These are phyloP conservation scores for Rynchops niger DNA, from an alignment of 2,113 vertebrate species.

Conservation along the genomic window DNA sequence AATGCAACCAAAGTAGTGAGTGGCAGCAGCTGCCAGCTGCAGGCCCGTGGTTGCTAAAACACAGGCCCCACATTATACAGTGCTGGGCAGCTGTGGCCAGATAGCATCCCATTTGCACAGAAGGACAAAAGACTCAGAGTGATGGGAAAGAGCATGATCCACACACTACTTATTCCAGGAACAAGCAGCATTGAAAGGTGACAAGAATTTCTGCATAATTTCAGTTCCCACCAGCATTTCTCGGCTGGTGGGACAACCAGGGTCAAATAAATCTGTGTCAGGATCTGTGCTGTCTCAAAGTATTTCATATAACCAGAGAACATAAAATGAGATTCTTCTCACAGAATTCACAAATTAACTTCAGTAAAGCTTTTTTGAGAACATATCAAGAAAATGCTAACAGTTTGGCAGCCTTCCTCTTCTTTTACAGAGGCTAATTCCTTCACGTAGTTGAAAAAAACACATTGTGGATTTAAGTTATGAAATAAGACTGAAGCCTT, in stretches of 20 bases:
- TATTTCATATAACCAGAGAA: constrained; percentile 28
- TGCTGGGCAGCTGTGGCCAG: neutral
- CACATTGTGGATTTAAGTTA: neutral
- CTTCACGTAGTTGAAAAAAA: neutral
- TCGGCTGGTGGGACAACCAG: neutral
- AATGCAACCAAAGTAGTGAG: neutral
- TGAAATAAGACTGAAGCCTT: neutral
- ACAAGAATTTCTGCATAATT: neutral
- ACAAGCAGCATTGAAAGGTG: neutral
- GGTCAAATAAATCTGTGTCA: constrained; percentile 8
- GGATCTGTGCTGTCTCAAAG: constrained; percentile 33
- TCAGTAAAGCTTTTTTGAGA: constrained; percentile 24
- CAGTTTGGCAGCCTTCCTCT: constrained; percentile 6
- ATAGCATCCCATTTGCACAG: neutral
- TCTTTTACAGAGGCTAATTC: constrained; percentile 32
- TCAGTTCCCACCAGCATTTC: neutral
- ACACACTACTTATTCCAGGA: neutral
- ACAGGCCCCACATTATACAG: accelerated
- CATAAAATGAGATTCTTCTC: constrained; percentile 2
- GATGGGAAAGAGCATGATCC: neutral
- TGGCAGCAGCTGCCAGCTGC: neutral
- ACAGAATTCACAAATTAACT: constrained; percentile 46
- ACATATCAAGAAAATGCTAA: neutral
- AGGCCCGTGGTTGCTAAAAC: neutral
- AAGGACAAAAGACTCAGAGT: neutral